These are phyloP conservation scores for Celastrina argiolus DNA, from an alignment of 2,888 invertebrate genomes.

Conservation along the genomic window DNA sequence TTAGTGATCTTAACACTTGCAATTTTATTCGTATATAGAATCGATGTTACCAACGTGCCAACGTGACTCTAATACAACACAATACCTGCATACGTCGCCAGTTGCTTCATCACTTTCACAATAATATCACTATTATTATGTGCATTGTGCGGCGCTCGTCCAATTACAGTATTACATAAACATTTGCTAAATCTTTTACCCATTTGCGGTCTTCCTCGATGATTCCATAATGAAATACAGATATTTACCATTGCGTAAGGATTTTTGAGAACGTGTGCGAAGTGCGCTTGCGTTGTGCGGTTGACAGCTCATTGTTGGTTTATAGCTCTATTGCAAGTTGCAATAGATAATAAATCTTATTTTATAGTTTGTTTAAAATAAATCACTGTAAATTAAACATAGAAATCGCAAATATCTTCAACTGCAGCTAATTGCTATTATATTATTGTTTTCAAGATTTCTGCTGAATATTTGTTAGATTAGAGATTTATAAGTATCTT, in stretches of 20 bases:
- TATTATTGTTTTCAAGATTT: no score
- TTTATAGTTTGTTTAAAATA: no score
- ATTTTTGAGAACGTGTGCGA: neutral
- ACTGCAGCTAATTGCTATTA: no score
- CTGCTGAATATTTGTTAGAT: no score
- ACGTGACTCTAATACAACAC: neutral
- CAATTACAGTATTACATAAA: neutral
- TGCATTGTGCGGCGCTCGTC: neutral
- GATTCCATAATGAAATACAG: neutral
- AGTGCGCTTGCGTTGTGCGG: no score
- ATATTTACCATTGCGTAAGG: neutral
- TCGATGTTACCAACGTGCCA: neutral
- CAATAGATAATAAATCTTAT: neutral
- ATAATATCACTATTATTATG: constrained; percentile 6
- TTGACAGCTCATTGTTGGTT: constrained; percentile 6
- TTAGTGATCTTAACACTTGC: no score
- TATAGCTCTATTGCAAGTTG: neutral
- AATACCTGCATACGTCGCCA: neutral
- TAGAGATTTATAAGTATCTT: no score
- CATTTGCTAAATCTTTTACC: constrained; percentile 6
- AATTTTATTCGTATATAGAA: neutral
- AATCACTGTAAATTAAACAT: no score
- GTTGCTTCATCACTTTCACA: constrained; percentile 24
- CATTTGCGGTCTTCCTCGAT: neutral
- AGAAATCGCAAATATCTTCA: no score